Conservation (phyloP, 2,888 invertebrate genomes). For the Acanthococcus lagerstroemiae region DNA sequence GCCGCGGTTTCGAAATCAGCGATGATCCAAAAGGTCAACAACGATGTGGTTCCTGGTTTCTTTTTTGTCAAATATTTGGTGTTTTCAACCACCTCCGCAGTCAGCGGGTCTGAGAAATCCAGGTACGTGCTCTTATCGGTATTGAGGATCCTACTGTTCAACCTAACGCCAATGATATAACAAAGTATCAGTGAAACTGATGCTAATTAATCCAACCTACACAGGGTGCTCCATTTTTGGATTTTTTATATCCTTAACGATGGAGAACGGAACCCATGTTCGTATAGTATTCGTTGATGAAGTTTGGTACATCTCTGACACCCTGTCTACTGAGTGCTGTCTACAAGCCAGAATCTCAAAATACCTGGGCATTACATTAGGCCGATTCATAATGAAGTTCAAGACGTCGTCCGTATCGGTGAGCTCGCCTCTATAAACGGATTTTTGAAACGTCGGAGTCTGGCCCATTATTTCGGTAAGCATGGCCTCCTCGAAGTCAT, state of each 20-base stretch:
- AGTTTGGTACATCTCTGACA: too few species aligned
- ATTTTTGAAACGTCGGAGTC: slow-evolving; percentile 75
- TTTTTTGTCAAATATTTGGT: slow-evolving; percentile 40
- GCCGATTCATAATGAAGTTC: slow-evolving; percentile 84
- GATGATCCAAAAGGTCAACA: slow-evolving; percentile 80
- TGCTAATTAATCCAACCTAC: too few species aligned
- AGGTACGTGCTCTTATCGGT: slow-evolving; percentile 59
- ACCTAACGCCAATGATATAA: slow-evolving; percentile 46
- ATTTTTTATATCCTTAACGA: too few species aligned
- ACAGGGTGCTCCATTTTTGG: too few species aligned
- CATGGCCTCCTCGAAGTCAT: slow-evolving; percentile 85
- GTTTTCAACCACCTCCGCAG: slow-evolving; percentile 39
- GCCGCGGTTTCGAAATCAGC: slow-evolving; percentile 65
- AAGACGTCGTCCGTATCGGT: slow-evolving; percentile 67
- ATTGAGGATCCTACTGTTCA: slow-evolving; percentile 77
- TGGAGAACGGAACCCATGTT: too few species aligned
- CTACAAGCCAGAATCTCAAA: too few species aligned
- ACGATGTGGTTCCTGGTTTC: slow-evolving; percentile 43
- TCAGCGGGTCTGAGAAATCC: slow-evolving; percentile 46
- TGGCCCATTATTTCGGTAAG: slow-evolving; percentile 77
- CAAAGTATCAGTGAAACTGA: neutral
- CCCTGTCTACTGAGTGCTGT: too few species aligned
- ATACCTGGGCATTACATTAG: slow-evolving; percentile 78
- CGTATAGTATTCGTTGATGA: too few species aligned
- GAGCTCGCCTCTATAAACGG: slow-evolving; percentile 76